These are phyloP conservation scores for Melitaea athalia DNA, from an alignment of 2,888 invertebrate genomes.

Conservation along the genomic window DNA sequence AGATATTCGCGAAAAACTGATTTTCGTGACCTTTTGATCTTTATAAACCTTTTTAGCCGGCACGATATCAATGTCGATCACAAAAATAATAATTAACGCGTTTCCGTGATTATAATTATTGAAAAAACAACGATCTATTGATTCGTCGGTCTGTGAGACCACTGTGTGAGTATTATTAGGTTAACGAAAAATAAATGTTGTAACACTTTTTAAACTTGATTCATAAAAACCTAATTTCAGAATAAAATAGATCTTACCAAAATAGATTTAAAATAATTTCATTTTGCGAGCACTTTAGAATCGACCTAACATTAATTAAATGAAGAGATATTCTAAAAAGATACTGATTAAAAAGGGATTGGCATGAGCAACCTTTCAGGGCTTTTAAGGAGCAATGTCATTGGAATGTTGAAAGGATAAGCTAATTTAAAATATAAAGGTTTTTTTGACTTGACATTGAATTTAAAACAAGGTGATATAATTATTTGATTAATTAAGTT, in stretches of 20 bases:
- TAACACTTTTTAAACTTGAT: no score
- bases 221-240: no score
- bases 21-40: no score
- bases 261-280: neutral
- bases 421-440: constrained; percentile 12
- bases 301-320: neutral
- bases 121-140: no score
- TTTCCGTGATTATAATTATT: no score
- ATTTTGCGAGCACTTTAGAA: neutral
- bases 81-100: no score
- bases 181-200: no score
- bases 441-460: constrained; percentile 2
- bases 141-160: neutral
- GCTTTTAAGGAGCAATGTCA: constrained; percentile 22
- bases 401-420: constrained; percentile 6
- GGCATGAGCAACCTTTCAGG: constrained; percentile 10
- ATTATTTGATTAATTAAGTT: neutral
- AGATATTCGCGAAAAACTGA: no score
- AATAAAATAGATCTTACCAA: neutral
- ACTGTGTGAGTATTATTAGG: neutral
- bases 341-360: constrained; percentile 21
- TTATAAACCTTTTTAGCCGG: no score
- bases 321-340: constrained; percentile 16
- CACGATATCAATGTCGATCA: no score
- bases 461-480: neutral